Percentiles rank a stretch among this genome's conserved stretches.
Evolutionary conservation across 2,888 invertebrate species (phyloP).

Genomic region (Watsonalla binaria): DNA sequence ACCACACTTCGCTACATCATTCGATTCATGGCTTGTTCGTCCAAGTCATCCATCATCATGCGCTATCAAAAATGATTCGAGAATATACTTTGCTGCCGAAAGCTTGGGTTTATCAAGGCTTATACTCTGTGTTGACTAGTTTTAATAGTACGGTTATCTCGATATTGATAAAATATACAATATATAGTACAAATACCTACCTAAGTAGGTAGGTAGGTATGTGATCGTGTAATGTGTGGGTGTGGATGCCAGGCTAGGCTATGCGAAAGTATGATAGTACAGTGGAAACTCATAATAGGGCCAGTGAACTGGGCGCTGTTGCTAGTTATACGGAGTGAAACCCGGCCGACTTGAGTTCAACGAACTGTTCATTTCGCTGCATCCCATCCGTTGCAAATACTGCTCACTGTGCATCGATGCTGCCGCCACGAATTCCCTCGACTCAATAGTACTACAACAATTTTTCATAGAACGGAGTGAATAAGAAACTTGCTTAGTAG

Average conservation of each 20-base stretch:
- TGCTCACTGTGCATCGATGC: slow-evolving; percentile 63
- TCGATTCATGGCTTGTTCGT: no score
- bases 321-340: slow-evolving; percentile 71
- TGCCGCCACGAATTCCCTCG: slow-evolving; percentile 59
- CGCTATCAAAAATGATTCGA: no score
- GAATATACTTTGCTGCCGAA: no score
- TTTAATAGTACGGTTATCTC: no score
- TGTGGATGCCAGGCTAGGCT: slow-evolving; percentile 1
- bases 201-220: not conserved
- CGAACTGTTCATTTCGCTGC: slow-evolving; percentile 77
- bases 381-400: slow-evolving; percentile 79
- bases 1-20: no score
- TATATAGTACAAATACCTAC: no score
- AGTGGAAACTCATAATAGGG: slow-evolving; percentile 61
- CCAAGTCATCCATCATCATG: no score
- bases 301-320: slow-evolving; percentile 69
- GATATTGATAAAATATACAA: no score
- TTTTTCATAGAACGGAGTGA: slow-evolving; percentile 58
- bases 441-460: slow-evolving; percentile 38
- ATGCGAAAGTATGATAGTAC: slow-evolving; percentile 38
- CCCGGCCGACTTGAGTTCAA: slow-evolving; percentile 70
- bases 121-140: no score
- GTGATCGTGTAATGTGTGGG: not conserved
- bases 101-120: no score
- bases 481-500: slow-evolving; percentile 52